Evolutionary conservation across 2,797 vertebrate genomes (phyloP).

Genomic region (Pempheris klunzingeri): DNA sequence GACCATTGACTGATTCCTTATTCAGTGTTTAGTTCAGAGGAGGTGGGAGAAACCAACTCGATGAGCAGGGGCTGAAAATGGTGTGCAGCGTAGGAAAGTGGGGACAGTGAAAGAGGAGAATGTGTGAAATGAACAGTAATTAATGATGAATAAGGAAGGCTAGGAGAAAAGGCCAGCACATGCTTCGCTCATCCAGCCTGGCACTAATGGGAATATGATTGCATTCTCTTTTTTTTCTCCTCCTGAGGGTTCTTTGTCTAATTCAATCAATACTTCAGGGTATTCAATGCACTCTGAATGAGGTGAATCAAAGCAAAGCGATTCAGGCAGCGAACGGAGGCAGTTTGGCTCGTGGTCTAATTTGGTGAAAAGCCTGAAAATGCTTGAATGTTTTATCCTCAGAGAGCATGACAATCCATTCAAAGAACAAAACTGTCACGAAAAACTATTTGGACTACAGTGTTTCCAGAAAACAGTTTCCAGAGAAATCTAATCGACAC

Average conservation of each 20-base stretch:
- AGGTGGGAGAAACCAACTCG: conserved; percentile 31
- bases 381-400: conserved; percentile 40
- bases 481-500: background rate
- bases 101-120: conserved; percentile 57
- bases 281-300: conserved; percentile 77
- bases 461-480: background rate
- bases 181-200: conserved; percentile 66
- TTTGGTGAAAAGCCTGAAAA: conserved; percentile 60
- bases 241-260: conserved; percentile 84
- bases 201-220: conserved; percentile 86
- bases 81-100: conserved; percentile 15
- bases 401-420: conserved; percentile 17
- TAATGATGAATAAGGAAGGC: conserved; percentile 78
- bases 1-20: conserved; percentile 40
- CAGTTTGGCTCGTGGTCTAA: conserved; percentile 71
- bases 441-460: background rate
- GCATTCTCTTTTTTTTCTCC: conserved; percentile 79
- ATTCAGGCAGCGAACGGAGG: conserved; percentile 69
- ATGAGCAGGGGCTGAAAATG: conserved; percentile 38
- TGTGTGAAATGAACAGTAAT: conserved; percentile 83
- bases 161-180: conserved; percentile 72
- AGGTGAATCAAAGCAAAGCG: conserved; percentile 76
- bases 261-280: conserved; percentile 82
- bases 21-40: conserved; percentile 59
- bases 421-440: background rate